phyloP scores from a whole-genome alignment of 2,113 vertebrate species.

The Formicarius rufipectus region DNA sequence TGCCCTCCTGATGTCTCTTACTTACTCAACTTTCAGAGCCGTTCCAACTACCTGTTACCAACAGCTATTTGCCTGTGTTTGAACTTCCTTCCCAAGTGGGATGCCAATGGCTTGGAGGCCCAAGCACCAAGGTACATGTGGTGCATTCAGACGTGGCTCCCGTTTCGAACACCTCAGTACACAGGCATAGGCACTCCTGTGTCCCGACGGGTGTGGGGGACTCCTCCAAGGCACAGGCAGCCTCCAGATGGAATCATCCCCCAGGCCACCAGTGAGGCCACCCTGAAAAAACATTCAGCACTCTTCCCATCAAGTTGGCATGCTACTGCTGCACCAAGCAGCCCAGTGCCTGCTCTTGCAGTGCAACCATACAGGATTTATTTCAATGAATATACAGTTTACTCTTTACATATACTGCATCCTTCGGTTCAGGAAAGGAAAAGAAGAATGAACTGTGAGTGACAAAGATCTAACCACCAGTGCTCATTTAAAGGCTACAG shows the following conservation, averaged over 20 bases:
- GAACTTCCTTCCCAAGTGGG: not conserved
- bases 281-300: not conserved
- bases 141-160: not conserved
- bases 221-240: not conserved
- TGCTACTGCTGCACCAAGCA: not conserved
- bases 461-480: not conserved
- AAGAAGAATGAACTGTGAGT: not conserved
- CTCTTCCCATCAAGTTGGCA: not conserved
- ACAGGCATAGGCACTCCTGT: fast-evolving
- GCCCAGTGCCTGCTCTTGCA: not conserved
- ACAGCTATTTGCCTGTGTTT: not conserved
- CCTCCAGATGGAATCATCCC: not conserved
- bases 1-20: not conserved
- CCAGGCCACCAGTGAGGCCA: not conserved
- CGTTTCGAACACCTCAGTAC: fast-evolving
- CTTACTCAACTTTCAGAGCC: not conserved
- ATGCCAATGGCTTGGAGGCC: not conserved
- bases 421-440: not conserved
- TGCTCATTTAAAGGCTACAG: not conserved
- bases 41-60: not conserved
- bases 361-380: not conserved
- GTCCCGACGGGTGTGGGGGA: not conserved
- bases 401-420: not conserved
- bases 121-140: fast-evolving
- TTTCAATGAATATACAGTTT: not conserved